Conservation (phyloP, 2,797 vertebrate species). For the Notolabrus celidotus region DNA sequence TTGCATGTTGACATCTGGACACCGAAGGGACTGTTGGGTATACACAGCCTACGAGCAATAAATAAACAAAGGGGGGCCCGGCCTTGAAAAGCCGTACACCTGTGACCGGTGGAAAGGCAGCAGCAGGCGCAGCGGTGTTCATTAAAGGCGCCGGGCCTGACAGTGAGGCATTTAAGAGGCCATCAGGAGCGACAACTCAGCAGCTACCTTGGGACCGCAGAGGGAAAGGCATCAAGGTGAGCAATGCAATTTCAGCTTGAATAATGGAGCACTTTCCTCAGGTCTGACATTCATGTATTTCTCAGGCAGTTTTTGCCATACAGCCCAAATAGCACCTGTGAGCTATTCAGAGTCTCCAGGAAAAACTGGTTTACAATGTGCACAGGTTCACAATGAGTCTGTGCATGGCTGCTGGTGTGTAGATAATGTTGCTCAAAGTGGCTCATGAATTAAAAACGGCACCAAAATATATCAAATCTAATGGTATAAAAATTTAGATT, state of each 20-base stretch:
- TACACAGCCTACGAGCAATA: constrained; percentile 70
- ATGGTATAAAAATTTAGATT: constrained; percentile 56
- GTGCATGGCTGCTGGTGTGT: constrained; percentile 60
- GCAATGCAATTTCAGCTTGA: constrained; percentile 85
- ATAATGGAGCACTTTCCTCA: constrained; percentile 82
- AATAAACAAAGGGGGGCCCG: constrained; percentile 77
- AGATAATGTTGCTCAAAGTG: constrained; percentile 76
- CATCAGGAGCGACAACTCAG: constrained; percentile 80
- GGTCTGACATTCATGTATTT: constrained; percentile 81
- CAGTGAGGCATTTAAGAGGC: constrained; percentile 83
- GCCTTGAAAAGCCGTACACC: constrained; percentile 75
- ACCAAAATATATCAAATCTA: constrained; percentile 54
- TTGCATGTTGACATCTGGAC: constrained; percentile 70
- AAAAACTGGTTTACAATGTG: constrained; percentile 74
- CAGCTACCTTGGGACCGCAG: constrained; percentile 77
- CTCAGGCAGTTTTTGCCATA: constrained; percentile 73
- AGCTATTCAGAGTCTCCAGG: constrained; percentile 70
- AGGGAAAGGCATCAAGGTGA: constrained; percentile 82
- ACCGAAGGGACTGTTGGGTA: constrained; percentile 55
- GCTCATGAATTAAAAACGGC: constrained; percentile 75
- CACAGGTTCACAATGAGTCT: constrained; percentile 67
- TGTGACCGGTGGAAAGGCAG: constrained; percentile 72
- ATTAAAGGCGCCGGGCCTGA: constrained; percentile 79
- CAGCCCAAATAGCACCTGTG: constrained; percentile 72
- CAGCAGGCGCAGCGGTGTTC: constrained; percentile 79